Evolutionary conservation across 1,140 invertebrate genomes (phyloP), one percentile per base, ranked within the genome.

Genomic region (Aphelinus atriplicis): DNA sequence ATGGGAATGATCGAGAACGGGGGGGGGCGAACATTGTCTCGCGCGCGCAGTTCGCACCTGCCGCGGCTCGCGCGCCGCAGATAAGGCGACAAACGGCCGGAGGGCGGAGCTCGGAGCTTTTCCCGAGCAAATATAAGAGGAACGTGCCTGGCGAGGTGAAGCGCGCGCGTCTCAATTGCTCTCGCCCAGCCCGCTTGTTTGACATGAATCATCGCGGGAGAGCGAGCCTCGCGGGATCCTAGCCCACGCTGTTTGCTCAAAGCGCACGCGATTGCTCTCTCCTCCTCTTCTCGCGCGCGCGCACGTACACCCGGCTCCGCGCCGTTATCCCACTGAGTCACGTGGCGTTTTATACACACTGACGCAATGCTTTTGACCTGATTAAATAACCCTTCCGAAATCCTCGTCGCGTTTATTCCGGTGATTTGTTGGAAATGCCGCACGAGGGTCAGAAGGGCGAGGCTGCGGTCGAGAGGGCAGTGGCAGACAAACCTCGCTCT

Each of bases 181-280:
- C 9, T 63, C 42, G 2, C 45, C 48, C 65, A 69, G 75, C 78
- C 71, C 82, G 82, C 83, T 84, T 84, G 82, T 84, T 84, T 81
- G 79, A 84, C 77, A 80, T 84, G 83, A 84, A 83, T 84, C 83
- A 84, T 78, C 80, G 50, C 4, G 7, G 51, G 64, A 50, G 55
- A 72, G 47, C 4, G 51, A 56, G 46, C 48, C 48, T 53, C 64
- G 56, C 47, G 58, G 26, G 26, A 26, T 26, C 26, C 26, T 26
- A 26, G 26, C 26, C 26, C 26, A 0, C 26, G 26, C 26, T 26
- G 26, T 26, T 26, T 26, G 26, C 26, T 26, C 26, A 26, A 26
- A 47, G 56, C 26, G 55, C 46, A 10, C 26, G 71, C 70, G 60
- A 71, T 64, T 64, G 7, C 45, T n/a, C 51, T 26, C 26, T 26